phyloP scores from a whole-genome alignment of 2,888 invertebrate genomes.

The Matsumyia berberina region DNA sequence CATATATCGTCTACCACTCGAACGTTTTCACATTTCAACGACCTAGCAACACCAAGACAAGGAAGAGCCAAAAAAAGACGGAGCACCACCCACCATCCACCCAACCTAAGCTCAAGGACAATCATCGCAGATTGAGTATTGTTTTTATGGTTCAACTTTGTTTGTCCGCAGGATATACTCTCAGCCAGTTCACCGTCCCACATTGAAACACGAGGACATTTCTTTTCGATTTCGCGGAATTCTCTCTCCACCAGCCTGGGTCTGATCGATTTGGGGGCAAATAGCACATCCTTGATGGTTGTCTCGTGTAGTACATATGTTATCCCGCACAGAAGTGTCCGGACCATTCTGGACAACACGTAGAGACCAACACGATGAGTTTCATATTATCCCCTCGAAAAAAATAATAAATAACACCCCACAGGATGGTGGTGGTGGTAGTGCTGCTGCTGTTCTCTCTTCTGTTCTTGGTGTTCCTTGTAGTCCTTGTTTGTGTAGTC shows the following conservation, averaged over 20 bases:
- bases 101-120: conserved; percentile 25
- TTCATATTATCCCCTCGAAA: conserved; percentile 23
- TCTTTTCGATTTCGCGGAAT: conserved; percentile 29
- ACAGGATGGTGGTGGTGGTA: background rate
- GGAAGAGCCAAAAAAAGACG: background rate
- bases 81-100: too few relatives aligned
- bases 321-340: conserved; percentile 28
- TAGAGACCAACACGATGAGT: background rate
- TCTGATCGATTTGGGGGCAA: conserved; percentile 25
- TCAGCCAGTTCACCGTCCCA: background rate
- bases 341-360: conserved; percentile 5
- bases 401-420: conserved; percentile 45
- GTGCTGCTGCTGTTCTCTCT: background rate
- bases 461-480: background rate
- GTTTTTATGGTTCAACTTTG: conserved; percentile 40
- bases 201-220: background rate
- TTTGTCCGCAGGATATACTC: conserved; percentile 20
- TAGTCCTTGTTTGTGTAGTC: conserved; percentile 17
- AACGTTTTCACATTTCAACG: conserved; percentile 8
- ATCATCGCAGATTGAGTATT: conserved; percentile 43
- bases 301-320: conserved; percentile 36
- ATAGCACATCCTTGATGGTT: conserved; percentile 39
- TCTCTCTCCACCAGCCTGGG: background rate
- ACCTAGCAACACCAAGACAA: background rate
- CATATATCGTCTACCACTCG: conserved; percentile 15